Base-by-base conservation (phyloP, 2,113 vertebrate species). In the Zosterops japonicus region DNA sequence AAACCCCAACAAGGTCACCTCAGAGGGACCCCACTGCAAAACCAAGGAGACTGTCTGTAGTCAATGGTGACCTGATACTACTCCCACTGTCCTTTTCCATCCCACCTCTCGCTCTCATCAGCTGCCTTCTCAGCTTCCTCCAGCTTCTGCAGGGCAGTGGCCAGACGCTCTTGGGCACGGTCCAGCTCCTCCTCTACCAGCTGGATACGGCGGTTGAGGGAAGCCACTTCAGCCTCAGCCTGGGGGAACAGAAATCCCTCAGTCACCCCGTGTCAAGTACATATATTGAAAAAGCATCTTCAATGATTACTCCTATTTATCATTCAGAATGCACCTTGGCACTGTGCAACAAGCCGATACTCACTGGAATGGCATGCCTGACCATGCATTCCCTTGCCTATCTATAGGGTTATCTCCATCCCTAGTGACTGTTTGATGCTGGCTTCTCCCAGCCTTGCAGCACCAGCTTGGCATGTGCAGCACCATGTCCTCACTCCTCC, bases 111-210 rank as follows among this genome's bases (percentile, higher is more conserved):
- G 19, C 99, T 99, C 97, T 99, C 99, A 64, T 99, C 99, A 19
- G 99, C 99, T 0, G 99, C 99, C 94, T 99, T 99, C 98, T 99
- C 99, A 6, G 99, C 99, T 94, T 99, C 99, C 90, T 99, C 99
- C 90, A 99, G 98, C 96, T 99, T 99, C 97, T 99, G 99, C 95
- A 99, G 98, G 16, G 99, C 99, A 1, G 99, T 99, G 36, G 99
- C 99, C 96, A 99, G 98, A 72, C 99, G 98, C 97, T 99, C 99
- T 97, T 99, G 99, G 18, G 99, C 99, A 36, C 99, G 97, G 96
- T 99, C 99, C 98, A 99, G 80, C 98, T 99, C 99, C 71, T 99
- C 99, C 93, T 99, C 99, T 39, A 99, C 99, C 97, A 99, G 98
- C 98, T 99, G 99, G 97, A 99, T 99, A 61, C 99, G 99, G 83